Evolutionary conservation across 2,113 vertebrate genomes (phyloP), one percentile per base, ranked within the genome.

Genomic region (Apteryx mantelli): DNA sequence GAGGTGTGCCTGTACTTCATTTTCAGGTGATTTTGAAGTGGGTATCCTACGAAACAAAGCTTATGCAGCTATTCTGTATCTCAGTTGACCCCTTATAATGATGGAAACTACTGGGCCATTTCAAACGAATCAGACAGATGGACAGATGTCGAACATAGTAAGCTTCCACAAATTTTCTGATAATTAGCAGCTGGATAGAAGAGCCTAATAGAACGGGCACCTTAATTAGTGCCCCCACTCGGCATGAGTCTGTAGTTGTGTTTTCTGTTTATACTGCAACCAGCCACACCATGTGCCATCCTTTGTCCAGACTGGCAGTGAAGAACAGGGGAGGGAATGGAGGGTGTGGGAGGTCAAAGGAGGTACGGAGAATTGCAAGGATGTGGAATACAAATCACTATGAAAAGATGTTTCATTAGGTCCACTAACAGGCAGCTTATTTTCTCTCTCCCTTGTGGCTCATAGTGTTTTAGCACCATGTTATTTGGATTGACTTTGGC

Each of bases 401-500:
- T 32, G 61, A 91, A 89, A 74, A 16, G 58, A 75, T 14, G 78
- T 88, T 70, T 58, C 63, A 40, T 74, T 80, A 58, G 26, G 66
- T 85, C 78, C 65, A 4, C 66, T 52, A 93, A 89, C 22, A 85
- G 44, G 76, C 56, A 82, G 48, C 36, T 79, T 93, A 10, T 18
- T 91, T 95, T 42, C 8, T 69, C 82, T 73, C 66, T 94, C 82
- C 44, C 79, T 79, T 52, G 73, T 38, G 52, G 40, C 84, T 73
- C 78, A 21, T 21, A 48, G 17, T 48, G 53, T 30, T 85, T 87
- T 65, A 77, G 61, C 93, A 63, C 70, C 61, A 11, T 74, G 38
- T 48, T 89, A 40, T 89, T 91, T 89, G 56, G 84, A 85, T 79
- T 94, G 91, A 87, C 56, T 91, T 95, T 91, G 87, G 87, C 91